Base-by-base conservation (phyloP, 2,797 vertebrate genomes). In the Pampus argenteus region DNA sequence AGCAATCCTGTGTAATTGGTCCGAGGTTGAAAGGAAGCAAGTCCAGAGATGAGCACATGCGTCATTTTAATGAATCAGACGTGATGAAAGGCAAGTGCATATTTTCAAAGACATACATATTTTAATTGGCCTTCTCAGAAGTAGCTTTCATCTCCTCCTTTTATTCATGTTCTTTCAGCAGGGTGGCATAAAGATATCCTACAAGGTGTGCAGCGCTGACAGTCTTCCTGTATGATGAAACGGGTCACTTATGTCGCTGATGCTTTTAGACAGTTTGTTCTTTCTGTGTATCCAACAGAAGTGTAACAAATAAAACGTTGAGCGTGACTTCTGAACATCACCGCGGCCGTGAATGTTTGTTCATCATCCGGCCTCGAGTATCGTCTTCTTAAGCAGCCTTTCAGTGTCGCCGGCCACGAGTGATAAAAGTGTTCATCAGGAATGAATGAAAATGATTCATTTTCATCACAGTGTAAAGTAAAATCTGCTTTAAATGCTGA, bases 121-220 rank as follows among this genome's bases (percentile, higher is more conserved):
- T 91, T 89, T 93, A 94, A 94, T 90, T 90, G 86, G 89, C 76
- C 48, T 72, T 81, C 76, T 85, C 60, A 78, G 79, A 91, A 75
- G 74, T 45, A 34, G 78, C 86, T 85, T 91, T 88, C 80, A 88
- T 88, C 77, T 79, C 29, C 18, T 56, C 50, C 48, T 66, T 69
- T 44, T 52, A 60, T 78, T 82, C 47, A 34, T 51, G 51, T 66
- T 59, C 40, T 67, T 88, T 89, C 65, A 78, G 84, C 74, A 60
- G 59, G 29, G 7, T 29, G 7, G n/a, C 52, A 47, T 22, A 36
- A 69, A 77, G 17, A 62, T 51, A 36, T 47, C 26, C 54, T 36
- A 47, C 51, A 70, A 87, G 66, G 60, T 85, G 75, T 50, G 68
- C 13, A 6, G 28, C 49, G 51, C 61, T 70, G 68, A 76, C 71